These are phyloP conservation scores for Whitmania pigra DNA, from an alignment of 1,140 invertebrate species.

Conservation along the genomic window DNA sequence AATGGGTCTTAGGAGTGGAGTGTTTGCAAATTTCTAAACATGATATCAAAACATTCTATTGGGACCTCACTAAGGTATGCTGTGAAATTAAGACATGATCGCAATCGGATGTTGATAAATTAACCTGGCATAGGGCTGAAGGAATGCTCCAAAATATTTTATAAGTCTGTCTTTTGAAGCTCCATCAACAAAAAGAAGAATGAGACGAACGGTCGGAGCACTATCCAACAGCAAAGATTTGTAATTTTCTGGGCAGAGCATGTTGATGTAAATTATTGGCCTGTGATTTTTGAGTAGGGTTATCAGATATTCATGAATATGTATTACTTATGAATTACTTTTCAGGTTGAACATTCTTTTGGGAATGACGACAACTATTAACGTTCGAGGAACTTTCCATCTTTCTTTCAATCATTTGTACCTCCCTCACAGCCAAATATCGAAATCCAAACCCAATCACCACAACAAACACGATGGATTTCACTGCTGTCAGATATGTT, in stretches of 20 bases:
- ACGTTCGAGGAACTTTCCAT: background rate
- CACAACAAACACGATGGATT: background rate
- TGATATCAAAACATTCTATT: background rate
- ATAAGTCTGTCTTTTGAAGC: conserved; percentile 7
- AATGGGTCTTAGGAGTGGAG: background rate
- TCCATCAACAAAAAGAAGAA: conserved; percentile 13
- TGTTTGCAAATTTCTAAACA: background rate
- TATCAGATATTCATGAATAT: background rate
- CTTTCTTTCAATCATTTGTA: conserved; percentile 6
- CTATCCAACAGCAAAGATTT: conserved; percentile 2
- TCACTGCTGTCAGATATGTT: background rate
- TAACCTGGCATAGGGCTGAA: conserved; percentile 10
- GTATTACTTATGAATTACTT: background rate
- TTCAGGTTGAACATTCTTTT: background rate
- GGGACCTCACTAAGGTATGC: background rate
- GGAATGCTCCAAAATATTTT: conserved; percentile 11
- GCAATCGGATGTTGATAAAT: background rate
- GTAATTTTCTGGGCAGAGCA: conserved; percentile 18
- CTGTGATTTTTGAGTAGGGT: background rate
- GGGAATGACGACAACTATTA: background rate
- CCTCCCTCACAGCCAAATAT: background rate
- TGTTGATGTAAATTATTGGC: conserved; percentile 9
- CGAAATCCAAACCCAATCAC: background rate
- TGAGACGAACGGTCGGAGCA: background rate
- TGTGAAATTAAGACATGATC: background rate